Evolutionary conservation across 2,113 vertebrate genomes (phyloP), one percentile per base, ranked within the genome.

Genomic region (Phocoena sinus): DNA sequence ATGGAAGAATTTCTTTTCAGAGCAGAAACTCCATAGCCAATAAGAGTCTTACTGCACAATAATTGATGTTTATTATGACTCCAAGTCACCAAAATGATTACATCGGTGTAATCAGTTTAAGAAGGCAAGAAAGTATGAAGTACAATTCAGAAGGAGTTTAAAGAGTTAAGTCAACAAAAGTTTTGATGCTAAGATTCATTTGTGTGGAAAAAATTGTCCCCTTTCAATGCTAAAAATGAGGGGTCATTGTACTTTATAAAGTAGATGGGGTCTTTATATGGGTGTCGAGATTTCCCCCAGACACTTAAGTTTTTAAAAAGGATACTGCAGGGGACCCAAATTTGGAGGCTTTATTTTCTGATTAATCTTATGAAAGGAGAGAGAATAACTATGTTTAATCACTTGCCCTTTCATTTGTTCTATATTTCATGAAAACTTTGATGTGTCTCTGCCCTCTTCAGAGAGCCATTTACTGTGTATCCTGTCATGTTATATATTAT

Each of bases 341-440:
- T 67, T 70, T 38, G 33, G 38, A 92, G n/a, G 12, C 20, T 73
- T 91, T 95, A 50, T 84, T 96, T 97, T 94, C 77, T 91, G 41
- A 94, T 58, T 50, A 47, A 96, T 68, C 56, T 65, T 71, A 62
- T 96, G 58, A 97, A 79, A 82, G 21, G 23, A 80, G 88, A 93
- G 86, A 82, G 73, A 95, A 90, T 96, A 86, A 68, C 80, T 56
- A 33, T 94, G 76, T 96, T 89, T 84, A 93, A 95, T 91, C 65
- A 91, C 90, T 95, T 95, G 84, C 65, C 91, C 81, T 97, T 95
- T 86, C 62, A 70, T 81, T 96, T 95, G 76, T 79, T 81, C 94
- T 88, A 70, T 94, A 97, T 97, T 97, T 95, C 56, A 79, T 89
- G 84, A 90, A 94, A 94, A 96, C 47, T 95, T 95, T 92, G 80